Evolutionary conservation across 2,888 invertebrate genomes (phyloP).

Genomic region (Ryuthela nishihirai): DNA sequence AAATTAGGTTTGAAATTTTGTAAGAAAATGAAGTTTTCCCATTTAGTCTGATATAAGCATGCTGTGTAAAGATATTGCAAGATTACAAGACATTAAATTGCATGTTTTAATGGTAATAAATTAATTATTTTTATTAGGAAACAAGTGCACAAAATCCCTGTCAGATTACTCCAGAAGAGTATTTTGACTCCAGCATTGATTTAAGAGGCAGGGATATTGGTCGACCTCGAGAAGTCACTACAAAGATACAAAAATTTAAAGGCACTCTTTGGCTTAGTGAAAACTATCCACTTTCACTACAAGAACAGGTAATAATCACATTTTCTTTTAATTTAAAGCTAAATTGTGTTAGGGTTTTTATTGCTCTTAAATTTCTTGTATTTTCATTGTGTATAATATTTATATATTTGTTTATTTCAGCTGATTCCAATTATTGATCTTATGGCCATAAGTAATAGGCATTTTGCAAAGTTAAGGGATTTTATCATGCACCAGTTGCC

Average conservation of each 20-base stretch:
- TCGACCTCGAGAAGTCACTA: constrained; percentile 73
- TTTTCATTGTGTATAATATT: neutral
- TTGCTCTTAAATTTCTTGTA: neutral
- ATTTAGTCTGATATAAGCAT: no score
- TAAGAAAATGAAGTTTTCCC: no score
- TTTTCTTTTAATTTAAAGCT: neutral
- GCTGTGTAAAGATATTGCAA: no score
- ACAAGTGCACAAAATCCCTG: constrained; percentile 49
- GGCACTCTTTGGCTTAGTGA: constrained; percentile 95
- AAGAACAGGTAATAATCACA: constrained; percentile 61
- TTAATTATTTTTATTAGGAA: constrained; percentile 7
- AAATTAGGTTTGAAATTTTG: no score
- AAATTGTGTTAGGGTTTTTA: neutral
- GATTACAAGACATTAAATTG: neutral
- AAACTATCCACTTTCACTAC: constrained; percentile 85
- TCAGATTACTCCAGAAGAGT: constrained; percentile 78
- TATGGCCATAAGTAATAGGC: constrained; percentile 96
- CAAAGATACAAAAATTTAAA: constrained; percentile 84
- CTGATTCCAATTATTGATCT: constrained; percentile 90
- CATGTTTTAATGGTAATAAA: neutral
- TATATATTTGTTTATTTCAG: constrained; percentile 9
- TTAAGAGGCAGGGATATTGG: constrained; percentile 77
- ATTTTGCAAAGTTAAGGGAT: constrained; percentile 94
- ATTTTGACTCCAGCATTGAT: constrained; percentile 71
- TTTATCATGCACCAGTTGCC: constrained; percentile 98